These are phyloP conservation scores for Eupsilia transversa DNA, from an alignment of 2,888 invertebrate species.

Conservation along the genomic window DNA sequence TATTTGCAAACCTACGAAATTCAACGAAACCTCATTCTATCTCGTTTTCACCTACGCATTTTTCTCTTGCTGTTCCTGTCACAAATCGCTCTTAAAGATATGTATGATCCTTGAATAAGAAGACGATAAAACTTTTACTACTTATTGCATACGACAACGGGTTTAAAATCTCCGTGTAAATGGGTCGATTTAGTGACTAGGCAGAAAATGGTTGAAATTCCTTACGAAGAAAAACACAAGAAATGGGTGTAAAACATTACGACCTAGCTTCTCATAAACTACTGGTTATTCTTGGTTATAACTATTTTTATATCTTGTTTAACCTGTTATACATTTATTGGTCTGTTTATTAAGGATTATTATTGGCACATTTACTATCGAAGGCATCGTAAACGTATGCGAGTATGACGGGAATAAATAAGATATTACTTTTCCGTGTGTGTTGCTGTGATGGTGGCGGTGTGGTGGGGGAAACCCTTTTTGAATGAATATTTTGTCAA, in stretches of 20 bases:
- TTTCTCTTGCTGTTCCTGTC: background rate
- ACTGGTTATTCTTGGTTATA: conserved; percentile 23
- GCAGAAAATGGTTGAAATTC: background rate
- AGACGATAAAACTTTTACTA: background rate
- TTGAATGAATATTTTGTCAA: background rate
- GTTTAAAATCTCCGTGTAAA: background rate
- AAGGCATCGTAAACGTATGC: conserved; percentile 47
- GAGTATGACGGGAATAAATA: conserved; percentile 13
- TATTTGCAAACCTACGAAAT: background rate
- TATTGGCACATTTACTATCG: conserved; percentile 28
- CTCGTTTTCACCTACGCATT: background rate
- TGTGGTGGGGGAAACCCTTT: background rate
- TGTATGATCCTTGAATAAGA: too few species aligned
- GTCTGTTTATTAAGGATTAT: conserved; percentile 47
- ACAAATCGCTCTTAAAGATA: background rate
- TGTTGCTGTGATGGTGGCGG: background rate
- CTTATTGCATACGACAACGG: background rate
- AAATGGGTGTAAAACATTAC: conserved; percentile 28
- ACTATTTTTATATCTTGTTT: conserved; percentile 49
- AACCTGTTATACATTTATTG: conserved; percentile 52
- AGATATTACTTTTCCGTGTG: conserved; percentile 7
- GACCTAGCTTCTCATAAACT: conserved; percentile 33
- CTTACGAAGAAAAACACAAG: background rate
- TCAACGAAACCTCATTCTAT: background rate
- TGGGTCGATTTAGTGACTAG: background rate